phyloP scores from a whole-genome alignment of 2,888 invertebrate genomes.

The Agrochola lota region DNA sequence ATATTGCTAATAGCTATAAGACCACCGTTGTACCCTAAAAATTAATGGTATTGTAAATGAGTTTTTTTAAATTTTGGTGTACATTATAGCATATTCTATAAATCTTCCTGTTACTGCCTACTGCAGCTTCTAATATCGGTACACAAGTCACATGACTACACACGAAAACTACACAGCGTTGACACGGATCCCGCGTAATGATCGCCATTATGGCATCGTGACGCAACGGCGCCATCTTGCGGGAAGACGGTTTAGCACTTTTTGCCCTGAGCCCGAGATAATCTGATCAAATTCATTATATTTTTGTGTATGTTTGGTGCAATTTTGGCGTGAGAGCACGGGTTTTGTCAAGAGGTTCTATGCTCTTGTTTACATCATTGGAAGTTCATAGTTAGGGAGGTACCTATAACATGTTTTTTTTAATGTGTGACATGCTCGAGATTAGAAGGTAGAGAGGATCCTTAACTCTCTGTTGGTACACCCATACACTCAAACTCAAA shows the following conservation, averaged over 20 bases:
- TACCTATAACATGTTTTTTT: background rate
- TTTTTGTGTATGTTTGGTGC: slow-evolving; percentile 56
- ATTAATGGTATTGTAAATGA: background rate
- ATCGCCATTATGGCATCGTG: slow-evolving; percentile 80
- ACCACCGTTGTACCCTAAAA: background rate
- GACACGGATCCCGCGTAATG: slow-evolving; percentile 78
- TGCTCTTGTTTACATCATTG: slow-evolving; percentile 27
- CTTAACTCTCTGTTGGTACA: background rate
- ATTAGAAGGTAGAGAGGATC: background rate
- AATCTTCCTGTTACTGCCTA: background rate
- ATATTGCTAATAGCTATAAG: background rate
- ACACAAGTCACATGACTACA: slow-evolving; percentile 66
- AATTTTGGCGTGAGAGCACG: slow-evolving; percentile 57
- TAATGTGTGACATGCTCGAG: background rate
- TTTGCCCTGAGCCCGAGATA: slow-evolving; percentile 68
- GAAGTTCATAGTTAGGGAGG: slow-evolving; percentile 21
- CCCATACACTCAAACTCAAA: too few species aligned
- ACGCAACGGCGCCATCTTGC: slow-evolving; percentile 76
- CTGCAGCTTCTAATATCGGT: slow-evolving; percentile 45
- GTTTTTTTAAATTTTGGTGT: background rate
- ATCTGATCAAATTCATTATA: slow-evolving; percentile 65
- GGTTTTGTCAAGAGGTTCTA: slow-evolving; percentile 28
- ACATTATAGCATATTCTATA: background rate
- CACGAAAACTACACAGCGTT: slow-evolving; percentile 73
- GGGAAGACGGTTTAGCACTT: slow-evolving; percentile 76